These are phyloP conservation scores for Parazoanthus darwini DNA, from an alignment of 92 coral and sea anemone species.

Conservation along the genomic window DNA sequence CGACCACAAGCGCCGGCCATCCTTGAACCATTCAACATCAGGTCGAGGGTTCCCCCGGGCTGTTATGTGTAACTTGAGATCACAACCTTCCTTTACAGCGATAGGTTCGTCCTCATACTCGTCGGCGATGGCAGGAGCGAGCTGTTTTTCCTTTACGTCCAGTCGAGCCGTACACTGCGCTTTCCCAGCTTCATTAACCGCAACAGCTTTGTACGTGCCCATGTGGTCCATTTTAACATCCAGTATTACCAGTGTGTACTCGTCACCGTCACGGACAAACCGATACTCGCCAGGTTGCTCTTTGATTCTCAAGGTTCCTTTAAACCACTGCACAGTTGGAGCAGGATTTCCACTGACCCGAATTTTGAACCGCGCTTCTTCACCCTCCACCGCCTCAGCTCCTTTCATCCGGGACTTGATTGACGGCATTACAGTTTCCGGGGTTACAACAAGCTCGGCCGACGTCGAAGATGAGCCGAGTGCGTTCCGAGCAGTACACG, in stretches of 20 bases:
- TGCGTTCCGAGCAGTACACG: slow-evolving; percentile 75
- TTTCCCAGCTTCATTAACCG: slow-evolving; percentile 76
- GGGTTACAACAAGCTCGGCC: slow-evolving; percentile 59
- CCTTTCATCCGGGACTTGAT: slow-evolving; percentile 74
- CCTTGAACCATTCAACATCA: slow-evolving; percentile 90
- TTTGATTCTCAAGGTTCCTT: slow-evolving; percentile 51
- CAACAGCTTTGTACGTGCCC: slow-evolving; percentile 82
- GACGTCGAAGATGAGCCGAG: slow-evolving; percentile 74
- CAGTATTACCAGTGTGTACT: slow-evolving; percentile 58
- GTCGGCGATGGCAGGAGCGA: slow-evolving; percentile 76
- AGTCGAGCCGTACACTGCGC: slow-evolving; percentile 63
- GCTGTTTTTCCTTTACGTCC: slow-evolving; percentile 65
- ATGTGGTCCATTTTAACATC: slow-evolving; percentile 61
- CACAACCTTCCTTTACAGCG: slow-evolving; percentile 80
- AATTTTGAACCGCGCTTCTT: slow-evolving; percentile 74
- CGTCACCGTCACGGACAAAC: slow-evolving; percentile 55
- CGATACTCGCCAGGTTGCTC: slow-evolving; percentile 48
- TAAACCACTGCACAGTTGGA: slow-evolving; percentile 87
- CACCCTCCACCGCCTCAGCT: slow-evolving; percentile 65
- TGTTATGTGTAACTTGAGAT: slow-evolving; percentile 65
- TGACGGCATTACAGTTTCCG: slow-evolving; percentile 64
- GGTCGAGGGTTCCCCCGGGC: slow-evolving; percentile 91
- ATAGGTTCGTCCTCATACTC: slow-evolving; percentile 74
- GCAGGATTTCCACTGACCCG: slow-evolving; percentile 82
- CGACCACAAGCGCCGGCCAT: slow-evolving; percentile 77